Evolutionary conservation across 2,113 vertebrate species (phyloP).

Genomic region (Scytalopus superciliaris): DNA sequence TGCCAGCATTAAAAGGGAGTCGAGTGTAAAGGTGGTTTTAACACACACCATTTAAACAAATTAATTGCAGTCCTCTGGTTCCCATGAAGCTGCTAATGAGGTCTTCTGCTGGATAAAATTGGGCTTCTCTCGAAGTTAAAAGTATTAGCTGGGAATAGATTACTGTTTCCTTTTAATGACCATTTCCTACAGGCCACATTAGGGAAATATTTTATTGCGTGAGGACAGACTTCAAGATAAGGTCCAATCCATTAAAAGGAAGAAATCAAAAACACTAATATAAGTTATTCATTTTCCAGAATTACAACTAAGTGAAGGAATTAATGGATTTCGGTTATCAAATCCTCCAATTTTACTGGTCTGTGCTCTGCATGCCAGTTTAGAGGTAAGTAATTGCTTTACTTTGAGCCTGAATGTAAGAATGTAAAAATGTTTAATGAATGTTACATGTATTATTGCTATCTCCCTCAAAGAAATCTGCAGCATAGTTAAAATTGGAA

Average conservation of each 20-base stretch:
- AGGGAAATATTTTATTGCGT: constrained; percentile 10
- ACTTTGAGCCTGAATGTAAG: background rate
- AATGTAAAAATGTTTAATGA: background rate
- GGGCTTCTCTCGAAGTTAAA: constrained; percentile 14
- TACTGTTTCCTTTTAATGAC: constrained; percentile 45
- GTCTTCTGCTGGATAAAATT: constrained; percentile 43
- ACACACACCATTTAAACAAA: constrained; percentile 48
- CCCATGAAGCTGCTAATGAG: constrained; percentile 49
- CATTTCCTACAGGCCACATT: constrained; percentile 11
- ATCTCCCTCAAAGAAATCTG: background rate
- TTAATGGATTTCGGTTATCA: constrained; percentile 89
- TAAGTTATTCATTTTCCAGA: constrained; percentile 73
- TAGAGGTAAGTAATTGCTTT: constrained; percentile 84
- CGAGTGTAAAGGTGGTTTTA: constrained; percentile 49
- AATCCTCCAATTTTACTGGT: constrained; percentile 94
- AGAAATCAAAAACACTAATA: constrained; percentile 48
- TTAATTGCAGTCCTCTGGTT: constrained; percentile 46
- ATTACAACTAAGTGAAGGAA: constrained; percentile 85
- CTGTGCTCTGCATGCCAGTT: constrained; percentile 89
- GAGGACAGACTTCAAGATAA: constrained; percentile 44
- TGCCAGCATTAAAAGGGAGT: constrained; percentile 35
- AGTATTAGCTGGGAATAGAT: constrained; percentile 38
- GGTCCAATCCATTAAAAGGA: background rate
- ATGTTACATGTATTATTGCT: background rate
- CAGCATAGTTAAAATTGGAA: background rate